These are phyloP conservation scores for Otolemur crassicaudatus DNA, from an alignment of 2,797 vertebrate species.

Conservation along the genomic window DNA sequence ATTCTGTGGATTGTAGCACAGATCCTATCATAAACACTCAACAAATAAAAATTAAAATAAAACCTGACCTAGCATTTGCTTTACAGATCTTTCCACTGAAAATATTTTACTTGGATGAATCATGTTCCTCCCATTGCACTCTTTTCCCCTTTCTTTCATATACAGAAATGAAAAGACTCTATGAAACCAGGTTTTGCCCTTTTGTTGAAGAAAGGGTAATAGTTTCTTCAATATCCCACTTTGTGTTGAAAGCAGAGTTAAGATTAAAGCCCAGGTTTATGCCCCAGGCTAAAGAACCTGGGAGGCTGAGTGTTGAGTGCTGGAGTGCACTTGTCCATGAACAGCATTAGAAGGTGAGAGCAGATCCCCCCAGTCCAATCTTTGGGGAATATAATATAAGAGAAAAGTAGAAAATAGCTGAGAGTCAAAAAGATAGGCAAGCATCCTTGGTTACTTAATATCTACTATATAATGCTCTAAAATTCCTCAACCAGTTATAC, in stretches of 20 bases:
- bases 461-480: background rate
- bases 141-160: background rate
- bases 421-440: background rate
- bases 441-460: background rate
- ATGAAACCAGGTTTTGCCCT: background rate
- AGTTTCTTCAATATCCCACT: background rate
- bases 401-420: background rate
- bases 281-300: background rate
- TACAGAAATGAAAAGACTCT: background rate
- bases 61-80: background rate
- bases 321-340: background rate
- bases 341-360: background rate
- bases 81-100: background rate
- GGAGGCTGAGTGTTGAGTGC: background rate
- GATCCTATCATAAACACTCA: background rate
- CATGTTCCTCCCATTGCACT: background rate
- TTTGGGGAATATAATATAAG: background rate
- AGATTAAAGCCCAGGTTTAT: background rate
- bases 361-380: background rate
- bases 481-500: background rate
- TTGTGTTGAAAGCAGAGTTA: background rate
- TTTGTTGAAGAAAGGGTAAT: background rate
- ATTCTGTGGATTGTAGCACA: background rate
- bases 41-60: constrained; percentile 14
- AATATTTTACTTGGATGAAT: background rate